A percentile compares a stretch with the other conserved stretches of the same genome.
Conservation (phyloP, 2,888 invertebrate genomes). For the Pristionchus japonicus region DNA sequence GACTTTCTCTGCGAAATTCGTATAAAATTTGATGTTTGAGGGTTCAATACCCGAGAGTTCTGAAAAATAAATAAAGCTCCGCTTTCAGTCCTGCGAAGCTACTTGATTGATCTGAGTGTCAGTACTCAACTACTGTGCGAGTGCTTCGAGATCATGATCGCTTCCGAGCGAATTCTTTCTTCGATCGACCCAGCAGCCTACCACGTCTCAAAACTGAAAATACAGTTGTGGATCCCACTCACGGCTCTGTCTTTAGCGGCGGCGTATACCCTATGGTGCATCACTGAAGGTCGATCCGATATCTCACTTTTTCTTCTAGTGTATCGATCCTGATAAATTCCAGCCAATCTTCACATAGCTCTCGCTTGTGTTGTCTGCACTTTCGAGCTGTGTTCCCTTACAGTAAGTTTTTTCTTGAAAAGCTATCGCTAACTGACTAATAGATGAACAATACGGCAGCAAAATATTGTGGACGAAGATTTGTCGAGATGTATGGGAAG, state of each 20-base stretch:
- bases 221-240: background rate
- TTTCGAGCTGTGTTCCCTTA: background rate
- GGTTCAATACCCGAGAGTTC: no score
- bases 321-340: background rate
- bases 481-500: background rate
- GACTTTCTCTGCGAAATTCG: no score
- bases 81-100: background rate
- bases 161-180: background rate
- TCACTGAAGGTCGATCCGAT: background rate
- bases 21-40: no score
- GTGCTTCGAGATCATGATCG: conserved; percentile 1
- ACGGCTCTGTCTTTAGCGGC: background rate
- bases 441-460: background rate
- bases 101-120: background rate
- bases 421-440: background rate
- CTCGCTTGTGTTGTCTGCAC: background rate
- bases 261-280: background rate
- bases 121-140: background rate
- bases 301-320: background rate
- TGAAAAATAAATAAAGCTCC: background rate
- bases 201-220: background rate
- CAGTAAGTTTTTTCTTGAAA: no score
- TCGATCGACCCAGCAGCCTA: background rate
- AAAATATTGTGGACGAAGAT: background rate
- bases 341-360: background rate